Percentiles rank a stretch among this genome's conserved stretches.
phyloP scores from a whole-genome alignment of 1,140 invertebrate species.

The Eurosta solidaginis region DNA sequence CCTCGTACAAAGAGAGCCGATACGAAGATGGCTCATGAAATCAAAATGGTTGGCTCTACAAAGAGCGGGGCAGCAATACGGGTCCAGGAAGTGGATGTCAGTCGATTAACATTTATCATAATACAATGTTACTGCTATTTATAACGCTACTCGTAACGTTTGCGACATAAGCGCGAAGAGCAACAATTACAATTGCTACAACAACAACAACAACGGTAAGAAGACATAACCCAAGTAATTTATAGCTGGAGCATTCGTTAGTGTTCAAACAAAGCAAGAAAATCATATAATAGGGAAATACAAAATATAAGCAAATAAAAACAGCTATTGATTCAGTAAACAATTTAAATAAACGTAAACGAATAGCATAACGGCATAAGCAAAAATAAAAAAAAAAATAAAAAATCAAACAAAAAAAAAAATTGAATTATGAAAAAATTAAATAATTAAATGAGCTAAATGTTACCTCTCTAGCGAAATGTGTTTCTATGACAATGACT shows the following conservation, averaged over 20 bases:
- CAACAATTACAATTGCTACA: slow-evolving; percentile 8
- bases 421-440: background rate
- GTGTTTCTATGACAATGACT: slow-evolving; percentile 29
- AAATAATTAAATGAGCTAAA: slow-evolving; percentile 43
- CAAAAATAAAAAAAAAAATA: background rate
- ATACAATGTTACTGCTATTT: slow-evolving; percentile 44
- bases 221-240: background rate
- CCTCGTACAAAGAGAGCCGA: slow-evolving; percentile 51
- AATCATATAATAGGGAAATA: background rate
- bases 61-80: slow-evolving; percentile 47
- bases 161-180: slow-evolving; percentile 32
- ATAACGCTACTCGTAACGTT: slow-evolving; percentile 46
- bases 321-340: slow-evolving; percentile 37
- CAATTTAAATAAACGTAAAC: slow-evolving; percentile 34
- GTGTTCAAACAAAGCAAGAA: background rate
- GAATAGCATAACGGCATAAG: background rate
- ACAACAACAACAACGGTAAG: slow-evolving; percentile 5
- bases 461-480: slow-evolving; percentile 55
- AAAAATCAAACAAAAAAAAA: slow-evolving; percentile 11
- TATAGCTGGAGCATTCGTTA: too few relatives aligned
- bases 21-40: slow-evolving; percentile 55
- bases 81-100: slow-evolving; percentile 37
- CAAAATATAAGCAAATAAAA: slow-evolving; percentile 3
- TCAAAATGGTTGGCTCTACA: slow-evolving; percentile 57
- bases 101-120: background rate